A percentile compares a stretch with the other conserved stretches of the same genome.
Evolutionary conservation across 2,888 invertebrate genomes (phyloP).

Genomic region (Myopa testacea): DNA sequence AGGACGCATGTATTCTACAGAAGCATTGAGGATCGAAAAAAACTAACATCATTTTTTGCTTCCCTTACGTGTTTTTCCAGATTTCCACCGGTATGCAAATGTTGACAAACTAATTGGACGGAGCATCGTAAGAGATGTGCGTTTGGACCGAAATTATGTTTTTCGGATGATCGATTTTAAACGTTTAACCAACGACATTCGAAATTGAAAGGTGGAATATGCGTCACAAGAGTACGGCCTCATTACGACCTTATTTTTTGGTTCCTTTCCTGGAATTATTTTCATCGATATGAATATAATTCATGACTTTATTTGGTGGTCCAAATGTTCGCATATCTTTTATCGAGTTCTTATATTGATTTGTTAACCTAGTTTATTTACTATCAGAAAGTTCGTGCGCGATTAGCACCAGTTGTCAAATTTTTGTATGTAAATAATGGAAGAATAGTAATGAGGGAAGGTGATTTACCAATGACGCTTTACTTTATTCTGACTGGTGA

Average conservation of each 20-base stretch:
- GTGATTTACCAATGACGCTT: constrained; percentile 72
- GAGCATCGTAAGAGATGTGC: too few relatives aligned
- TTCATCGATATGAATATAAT: too few relatives aligned
- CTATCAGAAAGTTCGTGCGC: constrained; percentile 72
- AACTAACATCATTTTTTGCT: constrained; percentile 72
- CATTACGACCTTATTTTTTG: too few relatives aligned
- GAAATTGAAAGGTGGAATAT: too few relatives aligned
- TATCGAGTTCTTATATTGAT: neutral
- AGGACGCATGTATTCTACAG: constrained; percentile 71
- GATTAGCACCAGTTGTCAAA: constrained; percentile 73
- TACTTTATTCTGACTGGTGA: constrained; percentile 77
- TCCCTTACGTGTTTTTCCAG: constrained; percentile 74
- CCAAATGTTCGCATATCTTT: neutral
- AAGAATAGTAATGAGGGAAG: constrained; percentile 74
- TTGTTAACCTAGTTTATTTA: neutral
- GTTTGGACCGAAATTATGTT: too few relatives aligned
- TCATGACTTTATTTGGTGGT: neutral
- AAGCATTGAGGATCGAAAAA: constrained; percentile 73
- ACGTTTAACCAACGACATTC: too few relatives aligned
- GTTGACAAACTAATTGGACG: too few relatives aligned
- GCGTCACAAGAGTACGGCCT: too few relatives aligned
- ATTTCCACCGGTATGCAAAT: constrained; percentile 70
- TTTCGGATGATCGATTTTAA: neutral
- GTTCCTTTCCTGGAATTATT: too few relatives aligned
- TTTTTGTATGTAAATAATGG: constrained; percentile 74